A percentile compares a stretch with the other conserved stretches of the same genome.
These are phyloP conservation scores for Drosophila navojoa DNA, from an alignment of 1,140 invertebrate species.

Conservation along the genomic window DNA sequence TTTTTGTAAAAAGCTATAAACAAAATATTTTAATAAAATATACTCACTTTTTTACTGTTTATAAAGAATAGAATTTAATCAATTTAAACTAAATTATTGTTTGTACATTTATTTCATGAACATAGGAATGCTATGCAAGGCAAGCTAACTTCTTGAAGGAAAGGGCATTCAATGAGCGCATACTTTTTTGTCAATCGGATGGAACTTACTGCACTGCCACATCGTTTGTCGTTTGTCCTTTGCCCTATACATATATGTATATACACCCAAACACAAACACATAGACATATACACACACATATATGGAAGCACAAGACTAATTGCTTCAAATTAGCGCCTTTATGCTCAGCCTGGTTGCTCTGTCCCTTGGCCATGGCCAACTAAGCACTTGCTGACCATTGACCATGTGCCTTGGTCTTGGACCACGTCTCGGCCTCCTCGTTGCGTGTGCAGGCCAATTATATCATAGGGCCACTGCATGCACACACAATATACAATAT, in stretches of 20 bases:
- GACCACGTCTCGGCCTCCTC: not conserved
- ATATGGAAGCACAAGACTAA: conserved; percentile 47
- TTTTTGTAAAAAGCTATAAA: too few species aligned
- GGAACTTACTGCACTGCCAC: conserved; percentile 10
- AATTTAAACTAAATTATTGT: too few species aligned
- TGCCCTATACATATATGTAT: not conserved
- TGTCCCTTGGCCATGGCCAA: conserved; percentile 42
- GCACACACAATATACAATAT: conserved; percentile 42
- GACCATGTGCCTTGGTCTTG: conserved; percentile 17
- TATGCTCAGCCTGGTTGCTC: conserved; percentile 48
- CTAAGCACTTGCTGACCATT: conserved; percentile 45
- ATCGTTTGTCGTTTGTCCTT: conserved; percentile 41
- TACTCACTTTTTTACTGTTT: too few species aligned
- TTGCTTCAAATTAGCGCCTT: conserved; percentile 80
- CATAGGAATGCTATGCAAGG: too few species aligned
- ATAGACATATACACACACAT: conserved; percentile 11
- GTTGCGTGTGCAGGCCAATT: conserved; percentile 62
- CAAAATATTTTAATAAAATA: too few species aligned
- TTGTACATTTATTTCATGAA: too few species aligned
- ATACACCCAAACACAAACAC: conserved; percentile 6
- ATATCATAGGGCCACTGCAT: conserved; percentile 31
- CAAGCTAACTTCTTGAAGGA: not conserved
- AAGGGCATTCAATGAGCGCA: not conserved
- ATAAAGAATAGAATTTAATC: too few species aligned
- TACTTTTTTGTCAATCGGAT: not conserved